Evolutionary conservation across 2,113 vertebrate genomes (phyloP), one percentile per base, ranked within the genome.

Genomic region (Sinocyclocheilus grahami): DNA sequence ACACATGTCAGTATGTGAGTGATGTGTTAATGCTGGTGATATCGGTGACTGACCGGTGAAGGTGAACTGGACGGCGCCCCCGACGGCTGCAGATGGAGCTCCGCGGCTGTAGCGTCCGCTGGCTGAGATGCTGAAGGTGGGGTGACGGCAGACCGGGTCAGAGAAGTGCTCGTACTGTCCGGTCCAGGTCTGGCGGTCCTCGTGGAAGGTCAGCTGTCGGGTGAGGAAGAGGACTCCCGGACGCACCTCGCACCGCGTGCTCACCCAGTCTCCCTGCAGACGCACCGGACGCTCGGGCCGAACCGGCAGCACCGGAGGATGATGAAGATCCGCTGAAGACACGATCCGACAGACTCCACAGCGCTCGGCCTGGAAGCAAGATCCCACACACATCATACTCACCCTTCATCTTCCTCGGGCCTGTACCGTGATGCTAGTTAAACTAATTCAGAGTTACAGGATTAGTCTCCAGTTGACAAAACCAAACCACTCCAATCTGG

Each of bases 161-260:
- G 97, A 97, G 94, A 97, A 99, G 94, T 99, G 98, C 91, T 97
- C 97, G 92, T 99, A 99, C 92, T 97, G 95, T 0, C 98, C 98
- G 87, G 98, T 97, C 98, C 98, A 99, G 76, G 97, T 98, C 92
- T 97, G 95, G 90, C 98, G 97, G 91, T 97, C 96, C 93, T 98
- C 96, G 0, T 99, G 96, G 94, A 99, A 99, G 91, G 97, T 91
- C 92, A 99, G 99, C 92, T 98, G 97, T 8, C 98, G 96, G 0
- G 98, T 99, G 88, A 99, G 97, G 93, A 99, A 99, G 86, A 99
- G 97, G 30, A 98, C 97, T 87, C 98, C 98, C 0, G 98, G 98
- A 1, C 98, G 96, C 5, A 98, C 97, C 90, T 99, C 98, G 0
- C 98, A 99, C 78, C 96, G 97, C 91, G 97, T 97, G 90, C 97